Conservation (phyloP, 2,797 vertebrate species). For the Sylvilagus floridanus region DNA sequence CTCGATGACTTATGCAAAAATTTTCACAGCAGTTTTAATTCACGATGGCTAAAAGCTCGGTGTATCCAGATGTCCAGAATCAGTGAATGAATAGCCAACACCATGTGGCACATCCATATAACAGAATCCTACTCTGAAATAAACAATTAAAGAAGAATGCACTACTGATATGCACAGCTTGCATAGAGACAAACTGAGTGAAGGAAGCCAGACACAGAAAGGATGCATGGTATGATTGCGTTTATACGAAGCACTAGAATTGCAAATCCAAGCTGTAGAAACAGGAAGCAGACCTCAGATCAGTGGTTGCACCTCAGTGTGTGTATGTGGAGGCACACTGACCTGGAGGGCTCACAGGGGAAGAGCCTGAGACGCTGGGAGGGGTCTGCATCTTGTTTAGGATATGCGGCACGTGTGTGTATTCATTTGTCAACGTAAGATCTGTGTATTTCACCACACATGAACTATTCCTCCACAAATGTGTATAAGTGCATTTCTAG, state of each 20-base stretch:
- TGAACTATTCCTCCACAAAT: not conserved
- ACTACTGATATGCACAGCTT: not conserved
- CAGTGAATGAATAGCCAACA: not conserved
- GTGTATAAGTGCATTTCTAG: not conserved
- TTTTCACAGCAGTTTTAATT: not conserved
- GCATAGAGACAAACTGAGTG: not conserved
- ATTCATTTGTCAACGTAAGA: not conserved
- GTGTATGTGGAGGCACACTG: not conserved
- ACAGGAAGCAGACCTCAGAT: not conserved
- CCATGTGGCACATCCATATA: not conserved
- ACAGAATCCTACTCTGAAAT: not conserved
- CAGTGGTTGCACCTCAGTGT: not conserved
- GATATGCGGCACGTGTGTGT: not conserved
- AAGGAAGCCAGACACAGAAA: not conserved
- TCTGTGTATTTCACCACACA: not conserved
- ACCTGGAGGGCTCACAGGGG: not conserved
- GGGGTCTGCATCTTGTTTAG: not conserved
- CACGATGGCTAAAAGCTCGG: not conserved
- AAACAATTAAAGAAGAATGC: not conserved
- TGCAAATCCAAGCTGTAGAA: not conserved
- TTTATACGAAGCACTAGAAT: not conserved
- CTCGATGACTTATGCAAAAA: not conserved
- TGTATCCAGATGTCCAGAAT: not conserved
- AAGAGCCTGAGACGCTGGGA: not conserved
- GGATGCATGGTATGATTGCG: fast-evolving